phyloP scores from a whole-genome alignment of 2,888 invertebrate species.

The Cephus runcator region DNA sequence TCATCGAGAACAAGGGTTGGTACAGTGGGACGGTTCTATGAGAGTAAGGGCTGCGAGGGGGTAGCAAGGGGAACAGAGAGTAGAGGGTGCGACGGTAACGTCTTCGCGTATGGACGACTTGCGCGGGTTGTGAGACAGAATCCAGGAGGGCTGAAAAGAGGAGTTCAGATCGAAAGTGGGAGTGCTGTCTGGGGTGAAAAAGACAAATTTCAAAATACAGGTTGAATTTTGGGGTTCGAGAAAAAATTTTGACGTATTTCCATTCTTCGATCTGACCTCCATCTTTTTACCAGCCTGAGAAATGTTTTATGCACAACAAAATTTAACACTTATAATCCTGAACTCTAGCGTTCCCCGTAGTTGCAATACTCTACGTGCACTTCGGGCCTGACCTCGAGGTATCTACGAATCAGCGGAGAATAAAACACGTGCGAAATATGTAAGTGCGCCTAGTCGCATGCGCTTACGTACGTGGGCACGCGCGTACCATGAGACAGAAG shows the following conservation, averaged over 20 bases:
- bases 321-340: background rate
- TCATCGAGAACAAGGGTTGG: too few species aligned
- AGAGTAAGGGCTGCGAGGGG: too few species aligned
- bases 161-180: background rate
- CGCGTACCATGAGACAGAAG: background rate
- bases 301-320: conserved; percentile 12
- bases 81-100: background rate
- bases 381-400: too few species aligned
- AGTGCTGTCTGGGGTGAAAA: background rate
- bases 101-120: background rate
- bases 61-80: too few species aligned
- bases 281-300: conserved; percentile 14
- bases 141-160: background rate
- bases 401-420: too few species aligned
- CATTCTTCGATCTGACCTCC: too few species aligned
- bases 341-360: too few species aligned
- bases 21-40: too few species aligned
- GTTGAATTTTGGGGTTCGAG: background rate
- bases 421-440: too few species aligned
- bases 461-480: background rate
- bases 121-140: conserved; percentile 9
- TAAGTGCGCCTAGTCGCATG: too few species aligned
- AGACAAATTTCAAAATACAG: conserved; percentile 6
- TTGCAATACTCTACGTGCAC: too few species aligned
- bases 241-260: background rate